Conservation (phyloP, 2,888 invertebrate genomes). For the Muscina levida region DNA sequence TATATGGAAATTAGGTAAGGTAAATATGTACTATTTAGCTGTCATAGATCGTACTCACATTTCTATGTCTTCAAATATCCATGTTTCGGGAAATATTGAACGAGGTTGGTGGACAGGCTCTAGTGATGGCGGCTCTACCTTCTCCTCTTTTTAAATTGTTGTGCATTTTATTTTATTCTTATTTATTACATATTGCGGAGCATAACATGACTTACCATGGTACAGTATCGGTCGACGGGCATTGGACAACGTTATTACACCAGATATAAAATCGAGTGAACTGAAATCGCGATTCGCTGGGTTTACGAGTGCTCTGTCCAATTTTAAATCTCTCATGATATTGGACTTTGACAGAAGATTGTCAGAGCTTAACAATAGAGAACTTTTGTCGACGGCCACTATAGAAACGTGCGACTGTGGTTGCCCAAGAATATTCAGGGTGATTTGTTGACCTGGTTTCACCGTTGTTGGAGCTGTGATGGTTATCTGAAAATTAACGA, state of each 20-base stretch:
- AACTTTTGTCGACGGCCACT: constrained; percentile 92
- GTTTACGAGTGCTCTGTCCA: constrained; percentile 70
- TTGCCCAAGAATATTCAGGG: constrained; percentile 88
- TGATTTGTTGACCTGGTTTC: constrained; percentile 88
- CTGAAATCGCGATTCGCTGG: constrained; percentile 75
- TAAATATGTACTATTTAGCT: background rate
- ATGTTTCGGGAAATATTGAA: constrained; percentile 15
- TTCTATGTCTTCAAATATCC: constrained; percentile 24
- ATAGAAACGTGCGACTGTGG: constrained; percentile 92
- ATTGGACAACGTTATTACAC: constrained; percentile 76
- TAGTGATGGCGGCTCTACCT: background rate
- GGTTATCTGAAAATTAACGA: constrained; percentile 82
- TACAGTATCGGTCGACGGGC: constrained; percentile 72
- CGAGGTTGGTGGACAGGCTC: background rate
- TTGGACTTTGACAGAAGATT: constrained; percentile 82
- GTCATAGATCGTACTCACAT: constrained; percentile 47
- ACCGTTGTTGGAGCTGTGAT: constrained; percentile 84
- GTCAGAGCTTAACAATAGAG: constrained; percentile 78
- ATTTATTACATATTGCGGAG: constrained; percentile 69
- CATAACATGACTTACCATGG: constrained; percentile 38
- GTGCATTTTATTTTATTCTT: background rate
- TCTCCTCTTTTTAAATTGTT: background rate
- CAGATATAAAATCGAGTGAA: constrained; percentile 73
- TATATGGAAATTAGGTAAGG: background rate
- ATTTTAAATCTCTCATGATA: constrained; percentile 82